Evolutionary conservation across 2,113 vertebrate species (phyloP).

Genomic region (Apteryx owenii): DNA sequence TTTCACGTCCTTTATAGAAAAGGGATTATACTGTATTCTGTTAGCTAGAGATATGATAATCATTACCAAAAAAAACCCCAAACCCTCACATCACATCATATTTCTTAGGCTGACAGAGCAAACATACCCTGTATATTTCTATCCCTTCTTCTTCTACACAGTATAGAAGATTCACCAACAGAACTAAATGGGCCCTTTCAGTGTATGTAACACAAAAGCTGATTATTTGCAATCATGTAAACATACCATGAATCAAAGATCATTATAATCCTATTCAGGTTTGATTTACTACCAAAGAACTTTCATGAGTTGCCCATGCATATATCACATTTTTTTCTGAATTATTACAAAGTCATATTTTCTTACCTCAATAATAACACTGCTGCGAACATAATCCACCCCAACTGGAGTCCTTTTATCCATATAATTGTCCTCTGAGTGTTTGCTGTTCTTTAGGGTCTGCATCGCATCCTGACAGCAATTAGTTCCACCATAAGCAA

Average conservation of each 20-base stretch:
- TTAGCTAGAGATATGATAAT: neutral
- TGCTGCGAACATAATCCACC: constrained; percentile 84
- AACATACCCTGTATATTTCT: neutral
- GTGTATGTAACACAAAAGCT: neutral
- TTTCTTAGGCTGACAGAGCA: neutral
- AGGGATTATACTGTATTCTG: neutral
- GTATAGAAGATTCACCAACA: neutral
- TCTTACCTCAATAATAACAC: constrained; percentile 87
- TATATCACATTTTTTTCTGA: neutral
- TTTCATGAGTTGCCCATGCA: neutral
- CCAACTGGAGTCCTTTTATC: constrained; percentile 79
- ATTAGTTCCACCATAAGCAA: constrained; percentile 83
- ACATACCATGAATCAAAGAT: neutral
- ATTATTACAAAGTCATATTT: neutral
- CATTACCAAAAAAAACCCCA: neutral
- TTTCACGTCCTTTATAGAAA: neutral
- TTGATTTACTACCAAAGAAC: neutral
- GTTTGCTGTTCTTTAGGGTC: constrained; percentile 72
- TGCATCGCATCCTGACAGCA: constrained; percentile 84
- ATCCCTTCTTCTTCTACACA: neutral
- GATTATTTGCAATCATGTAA: neutral
- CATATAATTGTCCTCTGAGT: constrained; percentile 65
- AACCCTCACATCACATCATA: neutral
- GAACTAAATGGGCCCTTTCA: neutral
- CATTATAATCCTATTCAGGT: fast-evolving